phyloP scores from a whole-genome alignment of 2,113 vertebrate species.

The Hyperopisus bebe region DNA sequence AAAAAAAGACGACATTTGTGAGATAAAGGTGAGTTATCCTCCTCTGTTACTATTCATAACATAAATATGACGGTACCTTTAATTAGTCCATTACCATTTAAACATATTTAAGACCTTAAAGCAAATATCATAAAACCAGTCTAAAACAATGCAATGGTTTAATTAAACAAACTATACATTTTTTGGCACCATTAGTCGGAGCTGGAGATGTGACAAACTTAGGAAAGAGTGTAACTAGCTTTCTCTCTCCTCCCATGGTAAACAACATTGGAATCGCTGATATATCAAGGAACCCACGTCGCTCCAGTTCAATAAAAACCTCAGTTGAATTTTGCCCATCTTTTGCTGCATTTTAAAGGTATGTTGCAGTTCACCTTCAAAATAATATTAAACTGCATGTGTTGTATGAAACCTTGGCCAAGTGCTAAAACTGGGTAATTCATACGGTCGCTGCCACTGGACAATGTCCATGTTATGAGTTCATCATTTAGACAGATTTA shows the following conservation, averaged over 20 bases:
- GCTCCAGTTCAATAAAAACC: neutral
- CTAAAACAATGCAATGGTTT: neutral
- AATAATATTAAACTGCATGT: neutral
- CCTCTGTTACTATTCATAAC: neutral
- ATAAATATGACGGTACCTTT: neutral
- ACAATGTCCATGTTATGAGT: neutral
- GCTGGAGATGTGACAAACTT: neutral
- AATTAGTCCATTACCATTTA: neutral
- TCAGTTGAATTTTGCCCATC: neutral
- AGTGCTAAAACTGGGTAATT: neutral
- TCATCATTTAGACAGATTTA: neutral
- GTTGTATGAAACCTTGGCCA: neutral
- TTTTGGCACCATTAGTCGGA: neutral
- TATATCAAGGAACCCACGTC: neutral
- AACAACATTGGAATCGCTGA: neutral
- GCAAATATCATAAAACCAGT: neutral
- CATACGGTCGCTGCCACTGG: neutral
- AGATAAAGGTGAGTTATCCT: neutral
- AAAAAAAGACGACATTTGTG: neutral
- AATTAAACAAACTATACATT: neutral
- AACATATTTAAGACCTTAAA: no score
- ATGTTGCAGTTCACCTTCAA: neutral
- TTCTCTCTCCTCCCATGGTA: neutral
- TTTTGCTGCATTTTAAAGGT: neutral
- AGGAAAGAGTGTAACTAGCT: neutral